Base-by-base conservation (phyloP, 2,113 vertebrate species). In the Campylomormyrus tamandua region DNA sequence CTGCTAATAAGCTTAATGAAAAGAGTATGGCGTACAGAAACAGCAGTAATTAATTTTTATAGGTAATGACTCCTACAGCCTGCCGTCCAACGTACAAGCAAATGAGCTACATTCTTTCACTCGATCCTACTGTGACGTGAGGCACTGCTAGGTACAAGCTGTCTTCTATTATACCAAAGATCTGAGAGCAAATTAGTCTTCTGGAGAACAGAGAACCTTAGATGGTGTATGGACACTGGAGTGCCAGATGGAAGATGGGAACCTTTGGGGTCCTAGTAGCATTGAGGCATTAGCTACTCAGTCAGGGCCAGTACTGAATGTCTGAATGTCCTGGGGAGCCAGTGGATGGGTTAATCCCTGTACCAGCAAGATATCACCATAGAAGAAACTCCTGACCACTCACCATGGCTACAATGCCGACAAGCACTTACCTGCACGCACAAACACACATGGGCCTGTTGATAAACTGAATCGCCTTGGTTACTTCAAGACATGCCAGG, bases 401-500 rank as follows among this genome's bases (percentile, higher is more conserved):
- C 31, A 0, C 50, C 24, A 11, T 8, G 27, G 24, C 11, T 4
- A 31, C 49, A 46, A n/a, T 53, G 70, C 85, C 27, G 9, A 4
- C 85, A 9, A 9, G 11, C n/a, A 53, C 50, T 35, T 53, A 87
- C 85, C 85, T 21, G n/a, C 31, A 35, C 50, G 6, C n/a, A 42
- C 2, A 31, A 50, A 35, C 45, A 46, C 80, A 48, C 45, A 11
- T 15, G 35, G 50, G 85, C 10, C 45, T 52, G 85, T 17, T 35
- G 49, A 87, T 52, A 86, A 49, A 87, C 45, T 52, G 58, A 77
- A 66, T 48, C 10, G 42, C 10, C 70, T 13, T n/a, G 27, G 77
- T 42, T 58, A 45, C 66, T 52, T 45, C 27, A 77, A 84, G 89
- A 21, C 84, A 89, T 15, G 70, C 80, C 89, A 39, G 89, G 86